These are phyloP conservation scores for Amphipoea oculea DNA, from an alignment of 2,888 invertebrate genomes.

Conservation along the genomic window DNA sequence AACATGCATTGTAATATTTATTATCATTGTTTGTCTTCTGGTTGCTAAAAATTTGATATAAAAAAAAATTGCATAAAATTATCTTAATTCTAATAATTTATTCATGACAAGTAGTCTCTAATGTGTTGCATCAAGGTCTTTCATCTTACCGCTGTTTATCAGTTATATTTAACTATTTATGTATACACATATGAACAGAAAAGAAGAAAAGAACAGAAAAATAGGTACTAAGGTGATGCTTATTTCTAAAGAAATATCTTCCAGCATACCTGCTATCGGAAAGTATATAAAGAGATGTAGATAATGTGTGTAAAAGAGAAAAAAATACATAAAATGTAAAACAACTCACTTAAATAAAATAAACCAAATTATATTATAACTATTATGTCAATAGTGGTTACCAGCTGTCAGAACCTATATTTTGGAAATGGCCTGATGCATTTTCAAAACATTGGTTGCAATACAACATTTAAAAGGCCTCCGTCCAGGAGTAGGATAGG, in stretches of 20 bases:
- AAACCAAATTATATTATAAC: background rate
- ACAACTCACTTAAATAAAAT: background rate
- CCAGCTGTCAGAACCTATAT: background rate
- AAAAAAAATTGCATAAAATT: constrained; percentile 42
- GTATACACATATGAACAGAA: background rate
- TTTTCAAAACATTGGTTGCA: background rate
- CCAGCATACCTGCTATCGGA: background rate
- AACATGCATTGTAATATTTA: constrained; percentile 21
- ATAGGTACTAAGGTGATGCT: background rate
- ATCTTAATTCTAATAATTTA: constrained; percentile 53
- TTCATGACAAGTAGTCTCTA: constrained; percentile 58
- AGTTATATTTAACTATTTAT: constrained; percentile 9
- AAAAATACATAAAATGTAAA: too few species aligned
- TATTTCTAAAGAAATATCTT: background rate
- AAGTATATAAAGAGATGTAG: background rate
- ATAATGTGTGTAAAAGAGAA: background rate
- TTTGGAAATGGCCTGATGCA: background rate
- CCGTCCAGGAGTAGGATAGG: too few species aligned
- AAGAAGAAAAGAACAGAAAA: background rate
- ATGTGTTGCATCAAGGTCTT: constrained; percentile 59
- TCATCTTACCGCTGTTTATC: constrained; percentile 24
- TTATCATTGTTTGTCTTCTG: background rate
- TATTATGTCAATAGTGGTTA: constrained; percentile 1
- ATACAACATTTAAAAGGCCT: background rate
- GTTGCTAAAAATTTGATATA: constrained; percentile 29